These are phyloP conservation scores for Ophion ventricosus DNA, from an alignment of 2,888 invertebrate genomes.

Conservation along the genomic window DNA sequence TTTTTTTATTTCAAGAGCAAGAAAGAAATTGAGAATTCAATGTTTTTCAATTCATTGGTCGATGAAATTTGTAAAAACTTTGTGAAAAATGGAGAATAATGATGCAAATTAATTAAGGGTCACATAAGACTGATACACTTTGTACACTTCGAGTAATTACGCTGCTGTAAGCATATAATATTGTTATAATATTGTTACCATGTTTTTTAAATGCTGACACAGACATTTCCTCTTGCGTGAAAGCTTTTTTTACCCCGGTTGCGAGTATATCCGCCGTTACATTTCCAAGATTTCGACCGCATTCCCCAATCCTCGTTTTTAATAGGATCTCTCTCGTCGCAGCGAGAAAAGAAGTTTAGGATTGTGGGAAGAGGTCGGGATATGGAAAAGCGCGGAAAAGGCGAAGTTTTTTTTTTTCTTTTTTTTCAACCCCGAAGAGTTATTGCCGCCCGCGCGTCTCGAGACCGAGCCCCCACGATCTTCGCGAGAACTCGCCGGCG, in stretches of 20 bases:
- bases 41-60: no score
- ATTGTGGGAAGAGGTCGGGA: slow-evolving; percentile 5
- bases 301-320: slow-evolving; percentile 32
- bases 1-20: no score
- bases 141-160: background rate
- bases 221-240: background rate
- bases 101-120: no score
- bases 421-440: slow-evolving; percentile 34
- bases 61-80: no score
- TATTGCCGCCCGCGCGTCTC: slow-evolving; percentile 51
- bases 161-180: background rate
- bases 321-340: slow-evolving; percentile 2
- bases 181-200: background rate
- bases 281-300: slow-evolving; percentile 13
- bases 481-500: slow-evolving; percentile 44
- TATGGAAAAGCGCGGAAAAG: slow-evolving; percentile 19
- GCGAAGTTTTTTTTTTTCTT: slow-evolving; percentile 33
- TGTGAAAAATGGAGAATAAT: no score
- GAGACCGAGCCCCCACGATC: slow-evolving; percentile 37
- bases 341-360: slow-evolving; percentile 18
- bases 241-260: background rate
- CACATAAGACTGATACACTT: no score
- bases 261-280: background rate
- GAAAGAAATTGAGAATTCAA: no score
- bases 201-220: background rate